Percentiles rank a stretch among this genome's conserved stretches.
phyloP scores from a whole-genome alignment of 92 coral and sea anemone genomes.

The Montipora capitata region DNA sequence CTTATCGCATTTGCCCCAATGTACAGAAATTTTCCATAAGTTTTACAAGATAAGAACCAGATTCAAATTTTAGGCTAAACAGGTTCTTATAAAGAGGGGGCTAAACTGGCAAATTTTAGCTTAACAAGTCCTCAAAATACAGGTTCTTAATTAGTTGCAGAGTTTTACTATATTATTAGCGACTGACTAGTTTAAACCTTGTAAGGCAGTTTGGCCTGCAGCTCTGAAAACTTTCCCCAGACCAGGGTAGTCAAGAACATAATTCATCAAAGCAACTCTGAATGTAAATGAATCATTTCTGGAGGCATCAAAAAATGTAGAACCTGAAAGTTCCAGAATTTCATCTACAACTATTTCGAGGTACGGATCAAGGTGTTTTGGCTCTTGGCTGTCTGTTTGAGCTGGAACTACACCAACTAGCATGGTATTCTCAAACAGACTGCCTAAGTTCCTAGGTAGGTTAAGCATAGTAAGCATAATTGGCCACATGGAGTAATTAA shows the following conservation, averaged over 20 bases:
- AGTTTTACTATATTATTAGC: neutral
- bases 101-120: too few species aligned
- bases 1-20: neutral
- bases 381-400: constrained; percentile 12
- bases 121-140: neutral
- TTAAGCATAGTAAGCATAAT: constrained; percentile 50
- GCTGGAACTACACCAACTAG: constrained; percentile 56
- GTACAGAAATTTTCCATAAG: neutral
- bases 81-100: too few species aligned
- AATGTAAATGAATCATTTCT: constrained; percentile 41
- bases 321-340: constrained; percentile 46
- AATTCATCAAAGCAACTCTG: constrained; percentile 40
- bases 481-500: constrained; percentile 66
- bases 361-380: constrained; percentile 44
- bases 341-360: constrained; percentile 71
- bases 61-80: too few species aligned
- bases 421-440: constrained; percentile 46
- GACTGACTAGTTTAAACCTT: neutral
- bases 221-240: constrained; percentile 59
- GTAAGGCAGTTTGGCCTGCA: constrained; percentile 60
- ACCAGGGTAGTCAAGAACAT: constrained; percentile 75
- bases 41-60: too few species aligned
- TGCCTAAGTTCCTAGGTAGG: constrained; percentile 22
- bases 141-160: too few species aligned
- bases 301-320: constrained; percentile 50